Evolutionary conservation across 2,888 invertebrate species (phyloP), one percentile per base, ranked within the genome.

Genomic region (Listrodromus nycthemerus): DNA sequence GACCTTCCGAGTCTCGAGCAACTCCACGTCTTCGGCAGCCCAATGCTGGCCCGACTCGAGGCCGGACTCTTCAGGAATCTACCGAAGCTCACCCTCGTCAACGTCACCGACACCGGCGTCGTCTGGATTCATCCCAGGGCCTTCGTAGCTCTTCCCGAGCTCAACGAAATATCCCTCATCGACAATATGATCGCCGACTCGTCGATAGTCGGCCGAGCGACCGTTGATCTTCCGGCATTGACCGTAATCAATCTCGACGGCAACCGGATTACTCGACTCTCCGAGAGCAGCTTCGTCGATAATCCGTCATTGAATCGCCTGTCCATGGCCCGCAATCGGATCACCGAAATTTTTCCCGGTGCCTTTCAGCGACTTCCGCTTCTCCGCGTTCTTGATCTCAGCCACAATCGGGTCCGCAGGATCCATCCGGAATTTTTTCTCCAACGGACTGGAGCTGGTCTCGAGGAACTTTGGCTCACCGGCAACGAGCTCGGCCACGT

Each of bases 391-490:
- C 94, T 98, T 16, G 96, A 97, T 92, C 94, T 98, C 85, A 97
- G 97, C 91, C 95, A 96, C 87, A 98, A 98, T 91, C 94, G 95
- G 75, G 95, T 98, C 65, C 95, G 95, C 73, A 95, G 96, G 88
- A 96, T 98, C 71, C 97, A 97, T 88, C 96, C 97, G 0, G 97
- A 97, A 92, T 97, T 97, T 78, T 97, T 98, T 93, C 93, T 97
- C 19, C 97, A 96, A 90, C 95, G 96, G 83, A 96, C 96, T 0
- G 96, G 96, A 3, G 96, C 96, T 89, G 96, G 96, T 2, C 95
- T 98, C 37, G 97, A 98, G 92, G 97, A 97, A 90, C 93, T 98
- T 6, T 96, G 95, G 93, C 94, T 98, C 45, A 95, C 96, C 74
- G 95, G 96, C 85, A 97, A 98, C 91, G 95, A 96, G 91, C 95